Evolutionary conservation across 2,797 vertebrate genomes (phyloP), one percentile per base, ranked within the genome.

Genomic region (Platyrinchus mystaceus): DNA sequence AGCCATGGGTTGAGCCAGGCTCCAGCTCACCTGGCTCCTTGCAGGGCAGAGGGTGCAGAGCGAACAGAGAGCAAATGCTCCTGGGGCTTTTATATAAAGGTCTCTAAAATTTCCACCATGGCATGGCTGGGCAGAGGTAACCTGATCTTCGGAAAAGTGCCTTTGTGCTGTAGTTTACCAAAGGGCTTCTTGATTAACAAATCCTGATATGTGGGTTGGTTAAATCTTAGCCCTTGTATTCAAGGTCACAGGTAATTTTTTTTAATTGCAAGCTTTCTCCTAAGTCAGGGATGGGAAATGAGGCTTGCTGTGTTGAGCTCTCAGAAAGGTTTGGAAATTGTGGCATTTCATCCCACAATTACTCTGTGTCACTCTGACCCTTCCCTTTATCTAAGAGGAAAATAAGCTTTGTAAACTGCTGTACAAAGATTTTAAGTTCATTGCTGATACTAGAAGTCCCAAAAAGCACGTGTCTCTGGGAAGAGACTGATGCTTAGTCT

Each of bases 231-330:
- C 50, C 58, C 37, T 84, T 75, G 28, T 64, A 56, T 88, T 75
- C 89, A 94, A 91, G 64, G 68, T 93, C 36, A 76, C 66, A 84
- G 59, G 82, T 93, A 58, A 78, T n/a, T 90, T 86, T 79, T 94
- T 95, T 95, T 93, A 93, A 84, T 96, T 89, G 84, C 22, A 55
- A 59, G 62, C 74, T 84, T 93, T 87, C 28, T 89, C 26, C 77
- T 73, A 87, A 76, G 55, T 92, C 77, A 88, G 62, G 78, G 62
- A 32, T 32, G 34, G 82, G 78, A 86, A 77, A 89, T 73, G 67
- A 94, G 58, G 91, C 36, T 89, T 82, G 60, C n/a, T 8, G 3
- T 6, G 0, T 73, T 1, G 5, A 85, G 49, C 39, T 84, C 9
- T 18, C 28, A 55, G 67, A 47, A 87, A 52, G 32, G 17, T n/a